These are phyloP conservation scores for Perithous albicinctus DNA, from an alignment of 2,888 invertebrate species.

Conservation along the genomic window DNA sequence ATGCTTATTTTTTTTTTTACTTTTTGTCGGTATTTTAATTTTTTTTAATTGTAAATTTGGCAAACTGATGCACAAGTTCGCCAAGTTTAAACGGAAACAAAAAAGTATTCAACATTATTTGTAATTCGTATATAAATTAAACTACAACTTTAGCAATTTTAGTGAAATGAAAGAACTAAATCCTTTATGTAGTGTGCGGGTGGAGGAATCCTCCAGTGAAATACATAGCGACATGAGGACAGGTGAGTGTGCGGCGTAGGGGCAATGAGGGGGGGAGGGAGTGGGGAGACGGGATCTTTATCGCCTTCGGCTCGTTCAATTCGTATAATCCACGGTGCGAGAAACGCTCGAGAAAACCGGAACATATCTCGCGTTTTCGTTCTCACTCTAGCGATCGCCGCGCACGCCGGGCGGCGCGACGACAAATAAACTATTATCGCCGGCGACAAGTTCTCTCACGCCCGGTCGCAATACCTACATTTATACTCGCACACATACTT, in stretches of 20 bases:
- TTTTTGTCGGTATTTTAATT: too few species aligned
- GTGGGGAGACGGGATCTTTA: conserved; percentile 81
- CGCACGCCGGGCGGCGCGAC: conserved; percentile 74
- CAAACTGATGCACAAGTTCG: too few species aligned
- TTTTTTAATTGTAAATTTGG: too few species aligned
- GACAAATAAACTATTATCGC: conserved; percentile 85
- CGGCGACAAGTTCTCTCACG: conserved; percentile 84
- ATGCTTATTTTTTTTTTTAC: too few species aligned
- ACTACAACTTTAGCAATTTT: too few species aligned
- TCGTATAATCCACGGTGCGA: conserved; percentile 79
- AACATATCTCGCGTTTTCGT: conserved; percentile 81
- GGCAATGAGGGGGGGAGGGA: conserved; percentile 66
- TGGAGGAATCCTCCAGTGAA: neutral
- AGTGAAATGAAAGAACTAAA: too few species aligned
- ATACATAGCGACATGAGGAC: conserved; percentile 40
- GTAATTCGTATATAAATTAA: too few species aligned
- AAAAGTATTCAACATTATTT: too few species aligned
- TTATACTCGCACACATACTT: conserved; percentile 10
- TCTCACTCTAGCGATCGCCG: conserved; percentile 59
- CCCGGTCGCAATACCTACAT: conserved; percentile 72
- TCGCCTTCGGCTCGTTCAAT: conserved; percentile 83
- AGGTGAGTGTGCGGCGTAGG: conserved; percentile 53
- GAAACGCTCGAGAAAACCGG: conserved; percentile 81
- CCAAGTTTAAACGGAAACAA: too few species aligned
- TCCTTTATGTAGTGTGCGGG: neutral